Percentiles rank a stretch among this genome's conserved stretches.
Evolutionary conservation across 2,113 vertebrate species (phyloP).

Genomic region (Rhabdomys dilectus): DNA sequence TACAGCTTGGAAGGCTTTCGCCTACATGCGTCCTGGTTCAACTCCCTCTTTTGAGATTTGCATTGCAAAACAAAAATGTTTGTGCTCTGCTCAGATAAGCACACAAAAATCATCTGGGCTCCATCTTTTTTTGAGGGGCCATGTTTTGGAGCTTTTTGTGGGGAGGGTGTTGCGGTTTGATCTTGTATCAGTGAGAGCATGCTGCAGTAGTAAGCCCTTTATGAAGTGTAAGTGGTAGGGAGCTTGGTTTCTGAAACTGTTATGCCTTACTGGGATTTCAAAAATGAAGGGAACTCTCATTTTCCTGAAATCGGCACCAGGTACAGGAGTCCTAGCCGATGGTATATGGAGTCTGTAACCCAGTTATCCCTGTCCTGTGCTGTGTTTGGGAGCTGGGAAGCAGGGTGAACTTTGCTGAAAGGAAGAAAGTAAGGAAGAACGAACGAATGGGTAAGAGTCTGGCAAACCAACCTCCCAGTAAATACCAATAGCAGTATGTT

Average conservation of each 20-base stretch:
- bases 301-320: slow-evolving; percentile 81
- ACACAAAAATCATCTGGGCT: slow-evolving; percentile 82
- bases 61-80: slow-evolving; percentile 84
- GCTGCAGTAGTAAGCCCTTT: slow-evolving; percentile 85
- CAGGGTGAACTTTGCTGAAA: slow-evolving; percentile 17
- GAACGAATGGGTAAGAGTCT: neutral
- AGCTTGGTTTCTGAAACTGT: slow-evolving; percentile 82
- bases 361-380: slow-evolving; percentile 69
- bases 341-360: slow-evolving; percentile 79
- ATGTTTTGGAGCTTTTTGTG: slow-evolving; percentile 72
- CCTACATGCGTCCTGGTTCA: slow-evolving; percentile 56
- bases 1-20: neutral
- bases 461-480: slow-evolving; percentile 37
- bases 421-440: slow-evolving; percentile 12
- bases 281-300: slow-evolving; percentile 81
- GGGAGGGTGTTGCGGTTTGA: slow-evolving; percentile 74
- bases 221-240: slow-evolving; percentile 79
- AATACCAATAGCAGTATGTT: slow-evolving; percentile 53
- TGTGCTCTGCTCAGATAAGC: slow-evolving; percentile 77
- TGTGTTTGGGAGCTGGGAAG: neutral
- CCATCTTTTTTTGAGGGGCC: slow-evolving; percentile 80
- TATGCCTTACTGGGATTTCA: slow-evolving; percentile 82
- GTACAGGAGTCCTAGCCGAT: slow-evolving; percentile 78
- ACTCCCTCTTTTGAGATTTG: slow-evolving; percentile 81
- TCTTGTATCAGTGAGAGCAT: slow-evolving; percentile 84